Evolutionary conservation across 1,140 invertebrate genomes (phyloP).

Genomic region (Pseudomyrmex sp.): DNA sequence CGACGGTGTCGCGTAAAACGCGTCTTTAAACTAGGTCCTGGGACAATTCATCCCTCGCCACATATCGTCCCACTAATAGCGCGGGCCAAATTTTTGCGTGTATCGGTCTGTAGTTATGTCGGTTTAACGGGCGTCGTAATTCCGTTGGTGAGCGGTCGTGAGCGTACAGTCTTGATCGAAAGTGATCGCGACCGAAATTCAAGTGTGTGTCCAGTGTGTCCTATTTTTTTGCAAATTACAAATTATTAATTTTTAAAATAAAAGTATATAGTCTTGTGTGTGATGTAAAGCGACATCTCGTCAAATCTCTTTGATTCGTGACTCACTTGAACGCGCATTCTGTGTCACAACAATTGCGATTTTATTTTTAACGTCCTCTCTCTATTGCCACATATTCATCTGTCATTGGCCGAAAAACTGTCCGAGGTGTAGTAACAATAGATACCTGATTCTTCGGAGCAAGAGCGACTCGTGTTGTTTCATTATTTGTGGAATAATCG

Average conservation of each 20-base stretch:
- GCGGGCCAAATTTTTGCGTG: constrained; percentile 20
- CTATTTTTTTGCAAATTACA: neutral
- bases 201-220: no score
- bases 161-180: neutral
- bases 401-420: neutral
- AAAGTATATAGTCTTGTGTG: neutral
- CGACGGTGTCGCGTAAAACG: constrained; percentile 67
- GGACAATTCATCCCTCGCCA: constrained; percentile 14
- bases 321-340: no score
- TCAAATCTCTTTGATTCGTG: no score
- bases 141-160: neutral
- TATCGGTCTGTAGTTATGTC: neutral
- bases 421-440: neutral
- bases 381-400: neutral
- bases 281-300: no score
- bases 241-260: neutral
- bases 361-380: neutral
- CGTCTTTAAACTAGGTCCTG: constrained; percentile 19
- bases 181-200: neutral
- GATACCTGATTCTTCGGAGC: neutral
- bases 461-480: neutral
- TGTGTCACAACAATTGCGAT: neutral
- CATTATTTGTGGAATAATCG: no score
- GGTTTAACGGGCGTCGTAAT: constrained; percentile 6
- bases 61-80: constrained; percentile 34